A percentile compares a stretch with the other conserved stretches of the same genome.
These are phyloP conservation scores for Acromyrmex heyeri DNA, from an alignment of 1,140 invertebrate genomes.

Conservation along the genomic window DNA sequence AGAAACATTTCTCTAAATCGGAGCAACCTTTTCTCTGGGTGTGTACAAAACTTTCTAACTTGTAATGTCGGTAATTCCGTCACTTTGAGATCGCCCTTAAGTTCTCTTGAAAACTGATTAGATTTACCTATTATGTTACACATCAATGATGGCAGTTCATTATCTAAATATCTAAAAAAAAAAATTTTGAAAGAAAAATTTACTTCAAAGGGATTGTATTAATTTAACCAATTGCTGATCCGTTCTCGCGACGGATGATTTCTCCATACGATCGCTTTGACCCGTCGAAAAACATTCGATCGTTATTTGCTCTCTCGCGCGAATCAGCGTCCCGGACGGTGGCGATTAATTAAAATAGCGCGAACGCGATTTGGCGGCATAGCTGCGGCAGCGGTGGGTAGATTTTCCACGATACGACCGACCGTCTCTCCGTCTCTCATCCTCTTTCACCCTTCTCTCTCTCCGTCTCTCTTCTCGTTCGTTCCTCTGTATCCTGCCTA, in stretches of 20 bases:
- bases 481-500: constrained; percentile 62
- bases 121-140: neutral
- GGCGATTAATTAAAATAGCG: constrained; percentile 85
- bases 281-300: constrained; percentile 26
- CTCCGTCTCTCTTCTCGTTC: constrained; percentile 36
- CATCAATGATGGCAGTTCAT: neutral
- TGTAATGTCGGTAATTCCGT: too few relatives aligned
- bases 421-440: constrained; percentile 42
- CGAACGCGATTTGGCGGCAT: constrained; percentile 82
- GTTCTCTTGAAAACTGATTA: neutral
- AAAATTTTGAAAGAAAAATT: neutral
- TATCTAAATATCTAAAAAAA: neutral
- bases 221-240: constrained; percentile 28
- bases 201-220: neutral
- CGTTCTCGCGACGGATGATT: neutral
- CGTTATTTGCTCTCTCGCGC: constrained; percentile 33
- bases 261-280: constrained; percentile 10
- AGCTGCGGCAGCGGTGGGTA: constrained; percentile 80
- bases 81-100: too few relatives aligned
- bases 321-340: constrained; percentile 52
- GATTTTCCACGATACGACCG: constrained; percentile 78
- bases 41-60: too few relatives aligned
- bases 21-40: too few relatives aligned
- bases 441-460: constrained; percentile 10
- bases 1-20: too few relatives aligned